Evolutionary conservation across 2,888 invertebrate species (phyloP), one percentile per base, ranked within the genome.

Genomic region (Atherix ibis): DNA sequence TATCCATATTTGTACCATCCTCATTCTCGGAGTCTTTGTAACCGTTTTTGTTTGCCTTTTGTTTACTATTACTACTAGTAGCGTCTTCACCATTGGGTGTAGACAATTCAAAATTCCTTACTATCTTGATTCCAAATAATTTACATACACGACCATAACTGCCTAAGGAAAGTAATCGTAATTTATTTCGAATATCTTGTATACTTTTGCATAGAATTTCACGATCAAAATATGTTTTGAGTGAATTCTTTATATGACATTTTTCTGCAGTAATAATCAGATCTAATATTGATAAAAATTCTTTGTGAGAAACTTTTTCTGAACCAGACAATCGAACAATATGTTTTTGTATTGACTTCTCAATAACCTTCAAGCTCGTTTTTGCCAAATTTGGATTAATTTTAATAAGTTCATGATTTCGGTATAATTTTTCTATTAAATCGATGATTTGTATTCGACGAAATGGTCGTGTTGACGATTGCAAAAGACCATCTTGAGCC

Each of bases 381-480:
- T 42, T 46, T 2, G 49, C 26, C 1, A 25, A 18, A 6, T 43
- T 39, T 12, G 40, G 37, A 27, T 51, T 41, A 17, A 44, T 38
- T 27, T 43, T 46, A n/a, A 51, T 45, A 4, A 54, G 35, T 28
- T 48, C 46, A 33, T 46, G 56, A 44, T 75, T 71, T 31, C 65
- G 64, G 51, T 75, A 80, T 43, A 79, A 73, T 3, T 70, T 62
- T n/a, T 64, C 60, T 29, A 80, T 51, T 37, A 81, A 56, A 47
- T 78, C 76, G 2, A 76, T 47, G 0, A 75, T 75, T 58, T 80
- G 79, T 40, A 68, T 71, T 27, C 74, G 67, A 16, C 76, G 64
- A 47, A 73, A 80, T 18, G 72, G 70, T 39, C 78, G 64, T 3
- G 76, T 67, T 14, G 66, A 64, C 13, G 58, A 53, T 34, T 67